Evolutionary conservation across 2,888 invertebrate genomes (phyloP).

Genomic region (Cantharis nigra): DNA sequence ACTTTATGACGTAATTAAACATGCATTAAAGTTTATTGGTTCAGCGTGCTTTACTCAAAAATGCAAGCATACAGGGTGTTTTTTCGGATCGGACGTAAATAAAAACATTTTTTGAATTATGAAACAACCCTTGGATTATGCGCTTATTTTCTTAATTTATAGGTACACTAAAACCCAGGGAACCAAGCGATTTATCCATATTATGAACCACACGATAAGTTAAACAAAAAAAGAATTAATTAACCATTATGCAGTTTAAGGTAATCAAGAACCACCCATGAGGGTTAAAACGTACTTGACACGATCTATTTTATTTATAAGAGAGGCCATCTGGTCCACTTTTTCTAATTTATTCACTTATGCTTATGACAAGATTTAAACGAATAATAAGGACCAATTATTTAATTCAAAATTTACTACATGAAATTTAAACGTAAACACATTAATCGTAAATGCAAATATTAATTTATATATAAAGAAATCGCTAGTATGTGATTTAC

Average conservation of each 20-base stretch:
- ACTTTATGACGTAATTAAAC: background rate
- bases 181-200: background rate
- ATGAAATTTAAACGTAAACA: constrained; percentile 14
- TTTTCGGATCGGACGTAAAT: background rate
- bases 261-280: constrained; percentile 3
- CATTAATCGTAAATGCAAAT: constrained; percentile 16
- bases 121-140: background rate
- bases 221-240: background rate
- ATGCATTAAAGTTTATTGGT: background rate
- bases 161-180: background rate
- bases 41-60: background rate
- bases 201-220: background rate
- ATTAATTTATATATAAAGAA: background rate
- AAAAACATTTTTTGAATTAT: background rate
- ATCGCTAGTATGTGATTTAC: background rate
- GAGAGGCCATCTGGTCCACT: constrained; percentile 41
- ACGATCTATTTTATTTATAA: constrained; percentile 34
- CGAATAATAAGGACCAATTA: constrained; percentile 44
- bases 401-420: constrained; percentile 38
- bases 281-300: constrained; percentile 31
- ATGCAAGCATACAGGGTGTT: background rate
- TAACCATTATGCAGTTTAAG: background rate
- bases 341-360: constrained; percentile 42
- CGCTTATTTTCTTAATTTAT: background rate
- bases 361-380: constrained; percentile 44